These are phyloP conservation scores for Blastobasis adustella DNA, from an alignment of 2,888 invertebrate genomes.

Conservation along the genomic window DNA sequence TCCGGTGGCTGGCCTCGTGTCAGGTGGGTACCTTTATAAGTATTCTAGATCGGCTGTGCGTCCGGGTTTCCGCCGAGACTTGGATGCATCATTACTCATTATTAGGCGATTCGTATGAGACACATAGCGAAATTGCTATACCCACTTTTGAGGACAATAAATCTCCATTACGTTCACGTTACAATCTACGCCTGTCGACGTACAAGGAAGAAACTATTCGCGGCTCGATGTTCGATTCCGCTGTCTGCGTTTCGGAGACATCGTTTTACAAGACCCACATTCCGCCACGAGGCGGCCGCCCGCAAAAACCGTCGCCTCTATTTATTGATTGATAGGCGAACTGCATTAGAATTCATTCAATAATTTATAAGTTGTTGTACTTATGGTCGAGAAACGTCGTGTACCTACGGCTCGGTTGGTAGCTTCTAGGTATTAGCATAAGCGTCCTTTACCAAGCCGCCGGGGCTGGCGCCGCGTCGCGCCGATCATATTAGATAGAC, in stretches of 20 bases:
- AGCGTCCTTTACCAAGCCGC: constrained; percentile 59
- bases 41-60: background rate
- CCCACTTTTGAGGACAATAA: too few species aligned
- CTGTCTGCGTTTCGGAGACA: background rate
- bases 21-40: background rate
- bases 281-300: constrained; percentile 20
- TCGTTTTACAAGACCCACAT: constrained; percentile 1
- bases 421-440: constrained; percentile 56
- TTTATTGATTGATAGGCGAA: constrained; percentile 52
- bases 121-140: constrained; percentile 20
- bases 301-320: constrained; percentile 27
- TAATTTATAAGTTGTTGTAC: constrained; percentile 54
- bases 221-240: too few species aligned
- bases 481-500: constrained; percentile 57
- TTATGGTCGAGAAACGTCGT: constrained; percentile 39
- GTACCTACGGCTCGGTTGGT: constrained; percentile 36
- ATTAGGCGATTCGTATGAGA: constrained; percentile 56
- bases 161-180: too few species aligned
- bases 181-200: too few species aligned
- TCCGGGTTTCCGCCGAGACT: constrained; percentile 15
- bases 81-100: constrained; percentile 32
- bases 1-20: background rate
- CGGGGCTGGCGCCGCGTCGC: constrained; percentile 61
- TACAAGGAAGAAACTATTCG: too few species aligned
- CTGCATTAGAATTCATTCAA: constrained; percentile 56